phyloP scores from a whole-genome alignment of 1,140 invertebrate species.

The Drosophila sucinea region DNA sequence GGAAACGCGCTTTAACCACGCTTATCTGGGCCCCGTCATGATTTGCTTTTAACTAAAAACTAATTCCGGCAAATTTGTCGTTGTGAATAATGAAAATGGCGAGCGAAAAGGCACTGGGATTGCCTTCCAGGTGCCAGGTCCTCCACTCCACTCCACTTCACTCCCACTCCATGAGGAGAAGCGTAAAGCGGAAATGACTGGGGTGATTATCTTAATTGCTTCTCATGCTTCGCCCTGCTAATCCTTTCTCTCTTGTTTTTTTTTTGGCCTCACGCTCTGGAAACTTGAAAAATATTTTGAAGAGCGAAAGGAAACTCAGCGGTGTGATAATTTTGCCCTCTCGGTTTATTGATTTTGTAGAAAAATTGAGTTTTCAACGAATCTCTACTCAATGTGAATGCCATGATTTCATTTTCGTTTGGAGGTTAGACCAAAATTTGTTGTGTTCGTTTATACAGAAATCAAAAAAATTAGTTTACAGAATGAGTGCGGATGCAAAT shows the following conservation, averaged over 20 bases:
- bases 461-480: not conserved
- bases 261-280: conserved; percentile 10
- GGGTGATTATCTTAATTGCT: conserved; percentile 78
- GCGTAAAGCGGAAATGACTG: conserved; percentile 75
- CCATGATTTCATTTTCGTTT: not conserved
- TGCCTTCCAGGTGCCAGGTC: not conserved
- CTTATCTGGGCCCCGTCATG: conserved; percentile 61
- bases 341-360: not conserved
- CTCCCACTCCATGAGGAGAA: conserved; percentile 3
- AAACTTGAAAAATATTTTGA: not conserved
- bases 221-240: conserved; percentile 63
- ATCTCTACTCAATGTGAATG: not conserved
- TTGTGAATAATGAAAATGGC: conserved; percentile 64
- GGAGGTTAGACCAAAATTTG: not conserved
- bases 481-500: not conserved
- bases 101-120: not conserved
- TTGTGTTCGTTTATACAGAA: not conserved
- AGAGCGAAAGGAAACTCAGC: not conserved
- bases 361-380: conserved; percentile 4
- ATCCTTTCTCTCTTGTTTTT: conserved; percentile 42
- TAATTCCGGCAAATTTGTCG: conserved; percentile 74
- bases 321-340: not conserved
- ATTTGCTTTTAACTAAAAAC: conserved; percentile 78
- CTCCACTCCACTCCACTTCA: not conserved
- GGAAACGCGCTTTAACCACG: conserved; percentile 16